Evolutionary conservation across 2,888 invertebrate species (phyloP).

Genomic region (Tenthredo distinguenda): DNA sequence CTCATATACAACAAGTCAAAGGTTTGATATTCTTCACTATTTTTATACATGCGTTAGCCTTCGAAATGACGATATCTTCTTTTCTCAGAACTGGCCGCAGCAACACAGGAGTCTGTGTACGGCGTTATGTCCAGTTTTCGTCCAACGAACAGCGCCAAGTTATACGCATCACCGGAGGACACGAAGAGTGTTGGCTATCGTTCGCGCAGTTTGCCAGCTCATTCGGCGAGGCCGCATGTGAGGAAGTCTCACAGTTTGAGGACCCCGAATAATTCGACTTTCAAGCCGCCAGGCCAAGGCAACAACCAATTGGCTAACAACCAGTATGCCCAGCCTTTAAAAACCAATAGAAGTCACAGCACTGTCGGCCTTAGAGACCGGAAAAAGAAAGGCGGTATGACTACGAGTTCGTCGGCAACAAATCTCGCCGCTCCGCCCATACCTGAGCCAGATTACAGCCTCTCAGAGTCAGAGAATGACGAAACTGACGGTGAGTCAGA

Average conservation of each 20-base stretch:
- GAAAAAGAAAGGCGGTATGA: conserved; percentile 76
- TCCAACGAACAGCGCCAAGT: conserved; percentile 90
- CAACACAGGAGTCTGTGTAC: conserved; percentile 76
- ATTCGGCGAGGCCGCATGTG: conserved; percentile 81
- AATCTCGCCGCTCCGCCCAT: conserved; percentile 85
- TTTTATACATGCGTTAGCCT: not conserved
- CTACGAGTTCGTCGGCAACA: conserved; percentile 75
- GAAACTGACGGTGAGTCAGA: conserved; percentile 76
- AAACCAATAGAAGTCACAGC: conserved; percentile 77
- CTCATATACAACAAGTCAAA: conserved; percentile 78
- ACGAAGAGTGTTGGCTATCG: conserved; percentile 87
- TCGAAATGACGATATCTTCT: conserved; percentile 12
- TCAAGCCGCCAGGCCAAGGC: conserved; percentile 74
- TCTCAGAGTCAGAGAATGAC: conserved; percentile 91
- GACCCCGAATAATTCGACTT: conserved; percentile 77
- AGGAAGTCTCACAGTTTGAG: conserved; percentile 84
- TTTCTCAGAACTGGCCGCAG: conserved; percentile 75
- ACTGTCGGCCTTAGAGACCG: conserved; percentile 72
- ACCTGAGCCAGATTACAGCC: conserved; percentile 94
- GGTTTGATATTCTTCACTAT: conserved; percentile 63
- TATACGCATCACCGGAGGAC: conserved; percentile 94
- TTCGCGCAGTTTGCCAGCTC: conserved; percentile 80
- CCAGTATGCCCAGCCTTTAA: conserved; percentile 82
- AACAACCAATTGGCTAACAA: conserved; percentile 72
- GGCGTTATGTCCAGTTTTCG: conserved; percentile 92